Evolutionary conservation across 2,888 invertebrate species (phyloP).

Genomic region (Tiliacea aurago): DNA sequence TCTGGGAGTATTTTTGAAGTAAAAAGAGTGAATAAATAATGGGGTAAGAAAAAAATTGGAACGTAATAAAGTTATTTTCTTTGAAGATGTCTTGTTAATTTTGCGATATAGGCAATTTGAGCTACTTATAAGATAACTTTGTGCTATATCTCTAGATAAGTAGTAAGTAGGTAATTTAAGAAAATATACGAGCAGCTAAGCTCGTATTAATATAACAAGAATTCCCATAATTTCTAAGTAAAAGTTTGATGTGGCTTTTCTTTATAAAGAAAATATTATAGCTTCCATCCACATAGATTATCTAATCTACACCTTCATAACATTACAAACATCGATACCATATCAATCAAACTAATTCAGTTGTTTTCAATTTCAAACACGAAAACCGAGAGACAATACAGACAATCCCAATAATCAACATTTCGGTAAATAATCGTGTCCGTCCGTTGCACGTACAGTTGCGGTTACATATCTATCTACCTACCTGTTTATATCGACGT

Average conservation of each 20-base stretch:
- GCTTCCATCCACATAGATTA: not conserved
- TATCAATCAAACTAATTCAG: not conserved
- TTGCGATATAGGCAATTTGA: not conserved
- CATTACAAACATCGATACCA: not conserved
- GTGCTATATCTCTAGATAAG: not conserved
- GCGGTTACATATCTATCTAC: constrained; percentile 19
- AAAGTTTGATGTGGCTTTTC: not conserved
- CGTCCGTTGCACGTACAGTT: constrained; percentile 6
- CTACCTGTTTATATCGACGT: constrained; percentile 17
- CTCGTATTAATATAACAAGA: not conserved
- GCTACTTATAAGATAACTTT: not conserved
- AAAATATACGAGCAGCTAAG: not conserved
- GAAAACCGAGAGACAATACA: not conserved
- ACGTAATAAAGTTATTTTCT: constrained; percentile 3
- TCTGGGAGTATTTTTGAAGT: constrained; percentile 1
- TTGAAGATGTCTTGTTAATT: constrained; percentile 19
- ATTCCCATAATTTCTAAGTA: not conserved
- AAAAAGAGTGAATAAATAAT: constrained; percentile 2
- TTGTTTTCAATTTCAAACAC: not conserved
- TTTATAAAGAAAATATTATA: not conserved
- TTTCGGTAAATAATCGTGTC: constrained; percentile 17
- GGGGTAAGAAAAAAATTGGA: not conserved
- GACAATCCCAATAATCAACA: constrained; percentile 12
- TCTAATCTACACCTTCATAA: not conserved
- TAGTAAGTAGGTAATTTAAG: not conserved